Base-by-base conservation (phyloP, 1,140 invertebrate species). In the Diuraphis noxia region DNA sequence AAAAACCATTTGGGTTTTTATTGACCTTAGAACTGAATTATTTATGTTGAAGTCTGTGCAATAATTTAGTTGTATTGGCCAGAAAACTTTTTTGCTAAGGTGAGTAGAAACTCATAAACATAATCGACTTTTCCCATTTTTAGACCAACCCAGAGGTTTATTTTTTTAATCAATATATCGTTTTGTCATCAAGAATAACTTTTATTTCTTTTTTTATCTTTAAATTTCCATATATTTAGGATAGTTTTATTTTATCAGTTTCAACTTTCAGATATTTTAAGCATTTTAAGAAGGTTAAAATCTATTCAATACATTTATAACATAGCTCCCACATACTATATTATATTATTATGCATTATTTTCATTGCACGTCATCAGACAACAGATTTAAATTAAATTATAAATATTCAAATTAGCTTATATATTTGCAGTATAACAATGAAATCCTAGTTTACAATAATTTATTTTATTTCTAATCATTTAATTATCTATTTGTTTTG, bases 41-140 rank as follows among this genome's bases (percentile, higher is more conserved):
- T 88, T 56, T 63, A 88, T 63, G 56, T 63, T 86, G 41, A 38
- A 87, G 19, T 46, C 25, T 88, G 36, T 63, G 49, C 17, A 88
- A 88, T 40, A 88, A 88, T 88, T 36, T 25, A 49, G 43, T 43
- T n/a, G 23, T 63, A 88, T 38, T 2, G 25, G 6, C 9, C 17
- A 5, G 25, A 63, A 56, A 88, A 88, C 17, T 34, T 88, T 88
- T 63, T 63, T 9, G 86, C 63, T 56, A 41, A 88, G 36, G 49
- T 30, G 43, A 56, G 36, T 19, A 34, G 36, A 63, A 52, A 56
- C 86, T 88, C 36, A 88, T 63, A 88, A 88, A 88, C 36, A 56
- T 4, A 88, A 88, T 88, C 1, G 30, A 88, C 36, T 88, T 88
- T 87, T 52, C 23, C 6, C 25, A 38, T 88, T 88, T 56, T 56